Conservation (phyloP, 2,797 vertebrate species). For the Oreochromis grahami region DNA sequence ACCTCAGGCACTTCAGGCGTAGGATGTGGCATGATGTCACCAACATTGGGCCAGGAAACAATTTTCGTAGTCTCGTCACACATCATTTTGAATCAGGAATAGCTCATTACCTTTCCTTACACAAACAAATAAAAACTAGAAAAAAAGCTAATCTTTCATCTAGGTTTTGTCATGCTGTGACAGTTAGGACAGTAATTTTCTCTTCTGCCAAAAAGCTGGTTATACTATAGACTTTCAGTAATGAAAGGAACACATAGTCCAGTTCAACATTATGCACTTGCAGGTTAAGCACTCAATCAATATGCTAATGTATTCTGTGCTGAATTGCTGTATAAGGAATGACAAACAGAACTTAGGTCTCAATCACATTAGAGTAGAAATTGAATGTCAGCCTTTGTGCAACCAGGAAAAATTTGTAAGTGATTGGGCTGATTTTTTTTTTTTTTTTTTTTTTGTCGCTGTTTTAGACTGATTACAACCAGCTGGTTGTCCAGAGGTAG, state of each 20-base stretch:
- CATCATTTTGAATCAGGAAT: slow-evolving; percentile 6
- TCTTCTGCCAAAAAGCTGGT: background rate
- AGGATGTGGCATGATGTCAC: slow-evolving; percentile 69
- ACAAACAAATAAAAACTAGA: slow-evolving; percentile 11
- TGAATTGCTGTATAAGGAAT: background rate
- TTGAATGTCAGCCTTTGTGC: background rate
- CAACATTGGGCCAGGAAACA: slow-evolving; percentile 41
- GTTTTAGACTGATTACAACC: background rate
- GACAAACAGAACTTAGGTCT: background rate
- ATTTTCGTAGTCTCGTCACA: slow-evolving; percentile 9
- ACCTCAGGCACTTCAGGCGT: slow-evolving; percentile 36
- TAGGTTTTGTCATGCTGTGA: background rate
- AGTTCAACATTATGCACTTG: background rate
- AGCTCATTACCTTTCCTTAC: slow-evolving; percentile 10
- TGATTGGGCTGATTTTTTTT: background rate
- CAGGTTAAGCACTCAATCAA: background rate
- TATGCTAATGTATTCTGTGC: background rate
- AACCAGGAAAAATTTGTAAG: background rate
- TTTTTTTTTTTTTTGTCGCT: fast-evolving
- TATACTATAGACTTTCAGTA: background rate
- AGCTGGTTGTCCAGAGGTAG: background rate
- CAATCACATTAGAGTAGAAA: background rate
- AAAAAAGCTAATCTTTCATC: background rate
- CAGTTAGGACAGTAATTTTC: slow-evolving; percentile 14
- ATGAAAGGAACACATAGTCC: background rate